phyloP scores from a whole-genome alignment of 2,888 invertebrate genomes.

The Polydrusus pterygomalis region DNA sequence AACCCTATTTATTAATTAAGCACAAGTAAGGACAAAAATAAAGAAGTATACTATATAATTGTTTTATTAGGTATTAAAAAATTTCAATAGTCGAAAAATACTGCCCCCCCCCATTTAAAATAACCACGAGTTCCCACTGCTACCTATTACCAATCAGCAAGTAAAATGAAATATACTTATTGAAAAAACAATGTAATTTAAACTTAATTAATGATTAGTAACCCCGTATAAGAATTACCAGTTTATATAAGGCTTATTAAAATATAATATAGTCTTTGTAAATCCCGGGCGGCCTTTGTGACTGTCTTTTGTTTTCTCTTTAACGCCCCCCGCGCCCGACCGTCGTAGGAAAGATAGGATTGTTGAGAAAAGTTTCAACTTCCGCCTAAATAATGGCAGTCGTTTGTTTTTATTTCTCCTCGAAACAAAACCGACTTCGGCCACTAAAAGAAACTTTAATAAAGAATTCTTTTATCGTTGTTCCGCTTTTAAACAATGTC shows the following conservation, averaged over 20 bases:
- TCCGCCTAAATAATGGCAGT: constrained; percentile 52
- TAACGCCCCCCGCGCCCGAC: constrained; percentile 1
- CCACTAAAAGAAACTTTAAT: constrained; percentile 48
- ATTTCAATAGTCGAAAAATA: no score
- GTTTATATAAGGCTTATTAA: constrained; percentile 36
- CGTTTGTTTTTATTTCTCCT: constrained; percentile 53
- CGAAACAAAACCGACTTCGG: constrained; percentile 44
- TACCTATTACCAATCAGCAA: no score
- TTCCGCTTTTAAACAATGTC: constrained; percentile 38
- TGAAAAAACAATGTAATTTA: no score
- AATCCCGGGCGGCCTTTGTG: constrained; percentile 30
- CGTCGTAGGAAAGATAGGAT: constrained; percentile 47
- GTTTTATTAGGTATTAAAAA: no score
- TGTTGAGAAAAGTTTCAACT: constrained; percentile 52
- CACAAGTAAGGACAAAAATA: no score
- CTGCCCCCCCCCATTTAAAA: no score
- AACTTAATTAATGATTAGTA: no score
- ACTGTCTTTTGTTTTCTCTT: constrained; percentile 38
- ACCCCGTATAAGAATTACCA: neutral
- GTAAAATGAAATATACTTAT: no score
- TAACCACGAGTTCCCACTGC: no score
- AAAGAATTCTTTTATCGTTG: constrained; percentile 46
- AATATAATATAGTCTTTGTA: constrained; percentile 20
- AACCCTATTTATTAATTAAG: no score
- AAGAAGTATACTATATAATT: no score